These are phyloP conservation scores for Charina bottae DNA, from an alignment of 2,113 vertebrate species.

Conservation along the genomic window DNA sequence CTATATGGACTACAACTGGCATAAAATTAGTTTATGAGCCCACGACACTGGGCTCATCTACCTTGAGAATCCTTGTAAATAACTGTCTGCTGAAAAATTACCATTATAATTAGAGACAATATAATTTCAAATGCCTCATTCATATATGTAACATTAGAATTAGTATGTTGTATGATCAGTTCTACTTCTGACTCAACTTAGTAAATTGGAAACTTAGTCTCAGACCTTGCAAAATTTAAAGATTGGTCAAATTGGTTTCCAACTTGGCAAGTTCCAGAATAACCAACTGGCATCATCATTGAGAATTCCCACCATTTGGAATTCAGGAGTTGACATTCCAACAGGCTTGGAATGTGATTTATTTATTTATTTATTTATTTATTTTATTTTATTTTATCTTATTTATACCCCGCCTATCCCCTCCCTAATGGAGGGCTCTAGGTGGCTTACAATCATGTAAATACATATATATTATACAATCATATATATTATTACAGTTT, in stretches of 20 bases:
- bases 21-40: background rate
- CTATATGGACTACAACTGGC: background rate
- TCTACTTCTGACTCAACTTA: background rate
- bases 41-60: background rate
- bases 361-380: too few species aligned
- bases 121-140: background rate
- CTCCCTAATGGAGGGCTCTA: too few species aligned
- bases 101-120: background rate
- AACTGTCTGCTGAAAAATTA: background rate
- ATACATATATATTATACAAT: too few species aligned
- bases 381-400: too few species aligned
- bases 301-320: background rate
- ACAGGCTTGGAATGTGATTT: background rate
- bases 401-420: too few species aligned
- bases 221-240: background rate
- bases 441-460: too few species aligned
- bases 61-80: background rate
- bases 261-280: background rate
- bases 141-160: background rate
- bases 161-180: background rate
- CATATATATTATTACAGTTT: too few species aligned
- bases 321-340: background rate
- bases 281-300: background rate
- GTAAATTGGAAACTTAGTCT: background rate
- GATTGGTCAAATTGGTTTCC: background rate